A percentile compares a stretch with the other conserved stretches of the same genome.
These are phyloP conservation scores for Andrena hattorfiana DNA, from an alignment of 2,888 invertebrate genomes.

Conservation along the genomic window DNA sequence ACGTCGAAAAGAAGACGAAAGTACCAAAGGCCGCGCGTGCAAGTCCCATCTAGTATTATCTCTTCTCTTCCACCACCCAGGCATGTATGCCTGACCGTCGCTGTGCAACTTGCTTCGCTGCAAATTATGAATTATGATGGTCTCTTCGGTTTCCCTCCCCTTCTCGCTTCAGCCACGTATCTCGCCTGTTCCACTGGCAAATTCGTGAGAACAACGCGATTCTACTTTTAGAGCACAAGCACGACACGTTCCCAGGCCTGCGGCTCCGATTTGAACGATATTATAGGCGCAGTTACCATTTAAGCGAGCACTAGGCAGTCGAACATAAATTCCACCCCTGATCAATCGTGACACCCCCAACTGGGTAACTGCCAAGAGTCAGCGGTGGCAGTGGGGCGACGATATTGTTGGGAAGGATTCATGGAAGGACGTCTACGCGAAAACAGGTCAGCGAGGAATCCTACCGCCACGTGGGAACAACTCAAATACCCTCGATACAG, in stretches of 20 bases:
- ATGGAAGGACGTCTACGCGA: slow-evolving; percentile 22
- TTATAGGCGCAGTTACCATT: slow-evolving; percentile 31
- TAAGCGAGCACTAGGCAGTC: not conserved
- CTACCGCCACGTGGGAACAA: slow-evolving; percentile 21
- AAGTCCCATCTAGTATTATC: not conserved
- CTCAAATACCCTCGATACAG: slow-evolving; percentile 8
- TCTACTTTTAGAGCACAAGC: not conserved
- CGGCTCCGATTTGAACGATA: not conserved
- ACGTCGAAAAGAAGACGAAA: not conserved
- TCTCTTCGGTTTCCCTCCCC: not conserved
- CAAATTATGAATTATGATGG: not conserved
- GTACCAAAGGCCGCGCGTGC: no score
- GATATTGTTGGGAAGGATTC: slow-evolving; percentile 32
- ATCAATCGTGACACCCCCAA: slow-evolving; percentile 35
- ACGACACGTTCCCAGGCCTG: slow-evolving; percentile 9
- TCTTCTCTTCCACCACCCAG: not conserved
- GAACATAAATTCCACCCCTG: slow-evolving; percentile 48
- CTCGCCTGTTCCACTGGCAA: not conserved
- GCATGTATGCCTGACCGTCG: not conserved
- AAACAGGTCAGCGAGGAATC: slow-evolving; percentile 45
- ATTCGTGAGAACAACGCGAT: slow-evolving; percentile 22
- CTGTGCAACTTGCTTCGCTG: not conserved
- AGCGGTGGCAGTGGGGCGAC: slow-evolving; percentile 21
- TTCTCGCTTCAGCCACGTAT: not conserved
- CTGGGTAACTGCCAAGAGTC: slow-evolving; percentile 51